Base-by-base conservation (phyloP, 1,140 invertebrate species). In the Drosophila burlai region DNA sequence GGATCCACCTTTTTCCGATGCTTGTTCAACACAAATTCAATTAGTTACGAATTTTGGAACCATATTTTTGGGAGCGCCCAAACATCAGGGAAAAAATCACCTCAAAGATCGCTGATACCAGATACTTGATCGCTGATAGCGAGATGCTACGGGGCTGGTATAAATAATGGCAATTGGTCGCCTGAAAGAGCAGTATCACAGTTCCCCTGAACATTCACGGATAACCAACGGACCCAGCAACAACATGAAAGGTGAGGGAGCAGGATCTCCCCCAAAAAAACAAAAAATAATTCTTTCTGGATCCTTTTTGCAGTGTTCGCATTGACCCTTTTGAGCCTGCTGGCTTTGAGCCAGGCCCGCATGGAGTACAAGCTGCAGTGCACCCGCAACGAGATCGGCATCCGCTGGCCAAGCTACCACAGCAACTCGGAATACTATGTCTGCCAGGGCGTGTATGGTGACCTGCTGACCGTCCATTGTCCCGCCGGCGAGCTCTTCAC, bases 341-440 rank as follows among this genome's bases (percentile, higher is more conserved):
- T 72, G 57, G 80, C 83, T 18, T 40, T 91, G 43, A 65, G 83
- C 11, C 85, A 90, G 68, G 86, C 87, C 13, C 74, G 69, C 50
- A 3, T 80, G 16, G 68, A 87, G 55, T 92, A 92, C 61, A 73
- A 68, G 43, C 59, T 92, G 68, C 80, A 79, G 85, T 92, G 91
- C 73, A 63, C 65, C 47, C 54, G 75, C 13, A 60, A 79, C 0
- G 91, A 92, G 80, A 57, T 91, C 8, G 81, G 89, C 59, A 92
- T 92, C 57, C 91, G 91, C 68, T 92, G 91, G 91, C 91, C 91
- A 2, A 92, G 89, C 65, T 92, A 92, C 45, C 66, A 84, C 67
- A 91, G 85, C 75, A 91, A 87, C 64, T 90, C 87, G 11, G 85
- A 92, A 64, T 92, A 91, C 77, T 92, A 67, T 61, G 76, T 91